A percentile compares a stretch with the other conserved stretches of the same genome.
Evolutionary conservation across 2,113 vertebrate species (phyloP).

Genomic region (Smithornis capensis): DNA sequence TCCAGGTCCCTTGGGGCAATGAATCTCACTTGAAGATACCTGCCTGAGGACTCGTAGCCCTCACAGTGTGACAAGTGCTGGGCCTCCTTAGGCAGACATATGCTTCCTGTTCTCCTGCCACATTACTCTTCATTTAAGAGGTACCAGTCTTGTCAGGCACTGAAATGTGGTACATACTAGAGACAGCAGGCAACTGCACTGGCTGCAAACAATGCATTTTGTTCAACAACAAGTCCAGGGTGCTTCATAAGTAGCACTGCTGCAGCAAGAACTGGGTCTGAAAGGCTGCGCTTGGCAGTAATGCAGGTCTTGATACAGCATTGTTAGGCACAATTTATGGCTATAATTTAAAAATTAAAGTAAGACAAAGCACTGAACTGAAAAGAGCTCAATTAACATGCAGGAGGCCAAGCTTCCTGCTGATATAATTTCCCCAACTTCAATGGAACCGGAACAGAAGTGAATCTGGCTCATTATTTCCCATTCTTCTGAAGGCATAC

Average conservation of each 20-base stretch:
- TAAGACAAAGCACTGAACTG: slow-evolving; percentile 31
- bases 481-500: slow-evolving; percentile 25
- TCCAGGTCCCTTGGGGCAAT: not conserved
- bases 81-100: not conserved
- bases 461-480: slow-evolving; percentile 34
- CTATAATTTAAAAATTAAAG: slow-evolving; percentile 40
- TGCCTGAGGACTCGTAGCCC: not conserved
- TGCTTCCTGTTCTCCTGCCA: not conserved
- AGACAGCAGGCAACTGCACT: not conserved
- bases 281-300: not conserved
- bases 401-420: slow-evolving; percentile 37
- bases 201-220: not conserved
- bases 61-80: not conserved
- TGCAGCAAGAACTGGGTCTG: not conserved
- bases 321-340: slow-evolving; percentile 20
- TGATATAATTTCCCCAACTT: slow-evolving; percentile 30
- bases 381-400: slow-evolving; percentile 46
- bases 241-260: not conserved
- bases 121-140: slow-evolving; percentile 15
- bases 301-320: not conserved
- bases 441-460: not conserved
- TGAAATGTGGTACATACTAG: not conserved
- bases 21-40: slow-evolving; percentile 8
- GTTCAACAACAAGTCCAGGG: not conserved
- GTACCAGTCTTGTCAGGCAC: not conserved